phyloP scores from a whole-genome alignment of 2,888 invertebrate genomes.

The Dioctria rufipes region DNA sequence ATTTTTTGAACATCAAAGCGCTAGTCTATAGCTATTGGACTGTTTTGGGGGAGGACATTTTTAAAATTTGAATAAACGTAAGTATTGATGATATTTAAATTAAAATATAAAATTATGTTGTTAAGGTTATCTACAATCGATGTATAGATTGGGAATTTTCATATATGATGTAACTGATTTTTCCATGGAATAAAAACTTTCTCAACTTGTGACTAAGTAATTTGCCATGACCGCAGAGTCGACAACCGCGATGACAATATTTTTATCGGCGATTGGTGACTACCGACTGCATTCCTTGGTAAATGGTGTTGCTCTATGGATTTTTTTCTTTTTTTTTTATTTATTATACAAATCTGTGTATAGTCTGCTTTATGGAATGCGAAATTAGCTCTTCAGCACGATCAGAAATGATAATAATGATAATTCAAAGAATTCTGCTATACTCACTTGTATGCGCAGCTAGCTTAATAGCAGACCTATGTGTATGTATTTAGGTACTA shows the following conservation, averaged over 20 bases:
- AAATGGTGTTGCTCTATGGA: background rate
- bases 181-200: constrained; percentile 30
- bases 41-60: background rate
- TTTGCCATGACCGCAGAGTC: constrained; percentile 4
- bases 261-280: constrained; percentile 27
- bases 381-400: constrained; percentile 1
- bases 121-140: too few species aligned
- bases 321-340: constrained; percentile 16
- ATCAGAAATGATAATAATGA: constrained; percentile 19
- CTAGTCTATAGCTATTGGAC: background rate
- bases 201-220: constrained; percentile 36
- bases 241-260: constrained; percentile 24
- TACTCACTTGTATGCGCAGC: background rate
- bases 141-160: background rate
- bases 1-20: background rate
- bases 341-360: constrained; percentile 24
- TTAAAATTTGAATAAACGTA: constrained; percentile 34
- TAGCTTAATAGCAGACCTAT: background rate
- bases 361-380: constrained; percentile 40
- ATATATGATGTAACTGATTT: constrained; percentile 38
- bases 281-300: constrained; percentile 44
- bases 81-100: constrained; percentile 12
- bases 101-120: background rate
- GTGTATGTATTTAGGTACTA: too few species aligned
- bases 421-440: background rate